Conservation (phyloP, 92 coral and sea anemone genomes). For the Phenganax marumi region DNA sequence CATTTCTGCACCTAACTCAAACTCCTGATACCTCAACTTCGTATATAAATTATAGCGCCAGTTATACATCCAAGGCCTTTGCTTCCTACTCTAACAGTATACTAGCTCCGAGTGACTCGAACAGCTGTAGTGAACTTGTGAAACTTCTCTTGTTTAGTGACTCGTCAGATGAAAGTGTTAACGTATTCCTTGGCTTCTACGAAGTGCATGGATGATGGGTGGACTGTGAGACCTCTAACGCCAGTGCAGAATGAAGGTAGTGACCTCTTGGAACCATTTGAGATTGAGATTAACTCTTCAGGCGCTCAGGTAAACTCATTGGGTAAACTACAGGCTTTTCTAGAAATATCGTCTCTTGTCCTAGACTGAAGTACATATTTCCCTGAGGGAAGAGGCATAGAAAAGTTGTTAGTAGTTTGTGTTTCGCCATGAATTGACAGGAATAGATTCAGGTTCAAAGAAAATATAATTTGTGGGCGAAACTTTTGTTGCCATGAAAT, state of each 20-base stretch:
- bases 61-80: too few species aligned
- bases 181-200: conserved; percentile 93
- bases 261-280: conserved; percentile 74
- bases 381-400: not conserved
- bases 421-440: too few species aligned
- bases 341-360: not conserved
- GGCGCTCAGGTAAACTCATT: conserved; percentile 31
- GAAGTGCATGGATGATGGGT: conserved; percentile 98
- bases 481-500: too few species aligned
- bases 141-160: conserved; percentile 50
- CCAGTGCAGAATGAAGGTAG: conserved; percentile 58
- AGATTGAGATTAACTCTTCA: conserved; percentile 85
- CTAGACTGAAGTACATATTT: too few species aligned
- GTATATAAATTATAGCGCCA: too few species aligned
- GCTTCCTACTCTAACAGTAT: too few species aligned
- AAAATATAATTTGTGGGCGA: too few species aligned
- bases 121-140: too few species aligned
- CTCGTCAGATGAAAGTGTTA: conserved; percentile 95
- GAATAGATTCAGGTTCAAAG: too few species aligned
- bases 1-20: too few species aligned
- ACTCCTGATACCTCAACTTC: too few species aligned
- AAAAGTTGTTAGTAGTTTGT: too few species aligned
- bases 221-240: conserved; percentile 87
- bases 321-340: conserved; percentile 1
- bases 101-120: not conserved